Percentiles rank a stretch among this genome's conserved stretches.
Evolutionary conservation across 2,888 invertebrate species (phyloP).

Genomic region (Nymphalis urticae): DNA sequence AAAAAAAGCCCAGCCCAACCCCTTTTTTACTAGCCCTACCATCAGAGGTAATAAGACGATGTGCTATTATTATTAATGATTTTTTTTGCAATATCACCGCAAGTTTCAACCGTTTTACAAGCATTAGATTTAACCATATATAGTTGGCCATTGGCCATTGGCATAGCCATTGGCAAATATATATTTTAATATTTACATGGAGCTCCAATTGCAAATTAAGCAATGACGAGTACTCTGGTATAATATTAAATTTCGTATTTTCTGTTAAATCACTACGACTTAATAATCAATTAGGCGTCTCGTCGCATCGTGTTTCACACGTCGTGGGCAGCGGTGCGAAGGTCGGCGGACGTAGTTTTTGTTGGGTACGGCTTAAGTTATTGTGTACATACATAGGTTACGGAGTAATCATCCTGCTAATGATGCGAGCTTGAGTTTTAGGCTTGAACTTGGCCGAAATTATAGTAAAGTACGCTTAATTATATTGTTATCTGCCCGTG

Average conservation of each 20-base stretch:
- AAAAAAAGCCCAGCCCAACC: too few species aligned
- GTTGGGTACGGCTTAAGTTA: conserved; percentile 48
- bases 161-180: too few species aligned
- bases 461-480: conserved; percentile 44
- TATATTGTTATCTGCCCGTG: conserved; percentile 44
- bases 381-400: conserved; percentile 52
- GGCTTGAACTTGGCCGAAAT: conserved; percentile 68
- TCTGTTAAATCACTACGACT: conserved; percentile 25
- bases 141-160: too few species aligned
- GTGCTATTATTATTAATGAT: too few species aligned
- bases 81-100: too few species aligned
- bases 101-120: too few species aligned
- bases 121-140: too few species aligned
- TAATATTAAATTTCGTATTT: conserved; percentile 31
- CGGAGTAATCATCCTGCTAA: conserved; percentile 53
- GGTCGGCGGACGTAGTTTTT: conserved; percentile 67
- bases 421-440: conserved; percentile 50
- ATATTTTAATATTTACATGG: too few species aligned
- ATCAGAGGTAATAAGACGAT: too few species aligned
- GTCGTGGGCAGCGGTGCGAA: conserved; percentile 51
- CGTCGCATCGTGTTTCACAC: conserved; percentile 47
- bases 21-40: too few species aligned
- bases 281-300: conserved; percentile 38
- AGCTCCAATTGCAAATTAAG: conserved; percentile 11
- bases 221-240: conserved; percentile 23